Evolutionary conservation across 1,140 invertebrate species (phyloP).

Genomic region (Panulirus ornatus): DNA sequence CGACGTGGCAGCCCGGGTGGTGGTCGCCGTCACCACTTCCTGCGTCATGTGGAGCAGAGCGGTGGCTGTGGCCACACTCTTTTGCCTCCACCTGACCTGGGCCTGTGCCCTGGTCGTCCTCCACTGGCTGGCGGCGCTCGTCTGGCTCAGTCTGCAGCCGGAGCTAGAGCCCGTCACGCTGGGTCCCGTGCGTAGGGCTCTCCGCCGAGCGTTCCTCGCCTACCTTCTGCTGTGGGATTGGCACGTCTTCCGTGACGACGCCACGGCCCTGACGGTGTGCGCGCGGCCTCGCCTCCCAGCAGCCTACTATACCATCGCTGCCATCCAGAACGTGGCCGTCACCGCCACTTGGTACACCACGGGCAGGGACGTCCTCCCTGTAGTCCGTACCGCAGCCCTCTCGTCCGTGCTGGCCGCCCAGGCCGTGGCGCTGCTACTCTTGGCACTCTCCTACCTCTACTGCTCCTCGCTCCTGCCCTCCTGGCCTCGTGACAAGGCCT

Average conservation of each 20-base stretch:
- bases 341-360: constrained; percentile 65
- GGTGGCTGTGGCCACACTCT: constrained; percentile 64
- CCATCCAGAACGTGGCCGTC: constrained; percentile 64
- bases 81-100: constrained; percentile 64
- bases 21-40: constrained; percentile 65
- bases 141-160: constrained; percentile 69
- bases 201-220: constrained; percentile 63
- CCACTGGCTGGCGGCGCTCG: constrained; percentile 67
- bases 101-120: constrained; percentile 51
- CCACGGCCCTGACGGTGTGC: constrained; percentile 61
- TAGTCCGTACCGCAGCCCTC: constrained; percentile 42
- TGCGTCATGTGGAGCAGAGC: constrained; percentile 70
- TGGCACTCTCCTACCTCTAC: constrained; percentile 67
- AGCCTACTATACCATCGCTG: constrained; percentile 67
- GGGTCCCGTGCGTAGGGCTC: constrained; percentile 36
- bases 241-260: constrained; percentile 62
- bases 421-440: constrained; percentile 59
- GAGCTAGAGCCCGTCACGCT: constrained; percentile 50
- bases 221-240: constrained; percentile 73
- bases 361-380: constrained; percentile 11
- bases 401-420: constrained; percentile 65
- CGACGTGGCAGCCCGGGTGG: constrained; percentile 58
- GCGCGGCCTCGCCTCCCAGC: constrained; percentile 65
- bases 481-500: constrained; percentile 58
- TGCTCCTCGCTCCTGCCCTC: constrained; percentile 62